Percentiles rank a stretch among this genome's conserved stretches.
Conservation (phyloP, 2,113 vertebrate genomes). For the Panurus biarmicus region DNA sequence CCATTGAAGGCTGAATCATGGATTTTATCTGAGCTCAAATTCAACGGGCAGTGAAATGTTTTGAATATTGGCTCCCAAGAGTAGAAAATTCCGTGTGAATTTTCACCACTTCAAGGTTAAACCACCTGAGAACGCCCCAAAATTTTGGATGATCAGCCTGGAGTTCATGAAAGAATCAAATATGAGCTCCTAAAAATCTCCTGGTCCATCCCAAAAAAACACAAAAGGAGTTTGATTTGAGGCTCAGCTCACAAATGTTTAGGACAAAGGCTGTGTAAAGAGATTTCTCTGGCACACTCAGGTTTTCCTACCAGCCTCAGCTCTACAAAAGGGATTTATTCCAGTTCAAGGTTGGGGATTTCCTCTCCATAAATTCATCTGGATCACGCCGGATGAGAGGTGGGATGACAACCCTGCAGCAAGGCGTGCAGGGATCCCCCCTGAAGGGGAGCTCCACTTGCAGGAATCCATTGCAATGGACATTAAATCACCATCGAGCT, state of each 20-base stretch:
- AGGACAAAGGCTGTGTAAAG: background rate
- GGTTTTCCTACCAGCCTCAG: background rate
- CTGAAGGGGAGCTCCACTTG: background rate
- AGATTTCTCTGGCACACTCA: background rate
- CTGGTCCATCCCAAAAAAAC: background rate
- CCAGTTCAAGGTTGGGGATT: background rate
- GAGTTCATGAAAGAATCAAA: background rate
- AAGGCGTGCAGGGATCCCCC: fast-evolving
- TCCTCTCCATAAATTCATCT: background rate
- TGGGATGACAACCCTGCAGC: background rate
- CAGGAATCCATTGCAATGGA: background rate
- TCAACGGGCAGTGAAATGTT: background rate
- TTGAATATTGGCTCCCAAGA: background rate
- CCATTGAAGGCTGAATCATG: background rate
- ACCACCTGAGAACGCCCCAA: background rate
- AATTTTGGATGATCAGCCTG: background rate
- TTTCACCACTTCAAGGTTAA: background rate
- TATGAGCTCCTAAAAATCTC: background rate
- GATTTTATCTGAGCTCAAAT: background rate
- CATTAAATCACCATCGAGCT: background rate
- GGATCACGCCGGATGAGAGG: background rate
- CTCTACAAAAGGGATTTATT: background rate
- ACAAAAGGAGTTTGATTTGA: background rate
- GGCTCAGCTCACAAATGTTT: background rate
- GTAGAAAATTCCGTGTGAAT: background rate